Base-by-base conservation (phyloP, 2,888 invertebrate genomes). In the Caenorhabditis sp. region DNA sequence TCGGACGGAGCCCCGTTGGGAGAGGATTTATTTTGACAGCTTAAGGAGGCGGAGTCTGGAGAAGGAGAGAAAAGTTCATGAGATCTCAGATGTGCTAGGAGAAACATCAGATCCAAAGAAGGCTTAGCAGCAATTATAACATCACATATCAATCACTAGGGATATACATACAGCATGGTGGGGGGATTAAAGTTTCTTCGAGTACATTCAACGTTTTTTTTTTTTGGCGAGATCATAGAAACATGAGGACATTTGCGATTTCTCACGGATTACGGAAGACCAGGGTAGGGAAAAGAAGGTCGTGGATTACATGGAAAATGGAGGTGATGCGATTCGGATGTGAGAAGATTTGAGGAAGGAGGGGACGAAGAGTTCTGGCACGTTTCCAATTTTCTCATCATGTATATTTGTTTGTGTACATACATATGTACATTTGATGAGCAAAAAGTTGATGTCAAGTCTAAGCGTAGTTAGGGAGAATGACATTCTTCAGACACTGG, bases 111-210 rank as follows among this genome's bases (percentile, higher is more conserved):
- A 10, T 12, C 26, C 14, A 38, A 10, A 26, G 14, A 54, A 24
- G 24, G 14, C n/a, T 10, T 35, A 58, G 8, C n/a, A 7, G 31
- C 16, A 61, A 41, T n/a, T 35, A 41, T 61, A 61, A 61, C 61
- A 61, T 61, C 61, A 61, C 41, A 61, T 61, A 61, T 61, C 61
- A 24, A 38, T 38, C 22, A 61, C 61, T 19, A 0, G 3, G 59
- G 19, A 19, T 6, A 59, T 22, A 8, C 16, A 47, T 49, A 19
- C 2, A 38, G 2, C 12, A 38, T 31, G 7, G 31, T 6, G 3
- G 24, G 8, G 1, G 35, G 19, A 41, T 61, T 61, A 41, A 24
- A 61, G 41, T 56, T 35, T n/a, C n/a, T n/a, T n/a, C n/a, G 10
- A 61, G 61, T 61, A 61, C 61, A 41, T 12, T 14, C 5, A 61